Percentiles rank a stretch among this genome's conserved stretches.
These are phyloP conservation scores for Aegithalos caudatus DNA, from an alignment of 2,113 vertebrate genomes.

Conservation along the genomic window DNA sequence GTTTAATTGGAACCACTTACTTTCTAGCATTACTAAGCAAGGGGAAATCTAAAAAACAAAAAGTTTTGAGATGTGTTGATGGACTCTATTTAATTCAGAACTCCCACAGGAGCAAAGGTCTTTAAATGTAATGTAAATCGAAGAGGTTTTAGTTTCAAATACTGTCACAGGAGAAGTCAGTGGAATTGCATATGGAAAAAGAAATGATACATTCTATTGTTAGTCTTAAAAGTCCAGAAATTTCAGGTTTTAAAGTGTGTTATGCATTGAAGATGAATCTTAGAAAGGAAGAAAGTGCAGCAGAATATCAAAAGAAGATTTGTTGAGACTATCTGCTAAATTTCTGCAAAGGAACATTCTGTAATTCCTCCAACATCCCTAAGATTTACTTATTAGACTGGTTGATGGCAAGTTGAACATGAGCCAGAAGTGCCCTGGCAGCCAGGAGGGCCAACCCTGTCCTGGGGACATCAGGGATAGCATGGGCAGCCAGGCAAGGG, in stretches of 20 bases:
- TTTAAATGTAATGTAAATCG: neutral
- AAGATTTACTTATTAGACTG: neutral
- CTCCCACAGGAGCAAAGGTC: neutral
- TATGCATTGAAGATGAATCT: neutral
- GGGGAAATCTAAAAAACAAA: neutral
- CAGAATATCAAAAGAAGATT: neutral
- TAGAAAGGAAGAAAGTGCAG: neutral
- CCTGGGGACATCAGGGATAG: neutral
- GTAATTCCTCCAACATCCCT: neutral
- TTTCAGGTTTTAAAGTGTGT: neutral
- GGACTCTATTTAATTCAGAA: neutral
- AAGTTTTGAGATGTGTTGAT: neutral
- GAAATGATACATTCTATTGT: neutral
- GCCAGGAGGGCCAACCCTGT: neutral
- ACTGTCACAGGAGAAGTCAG: neutral
- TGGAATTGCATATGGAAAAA: neutral
- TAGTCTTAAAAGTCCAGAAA: neutral
- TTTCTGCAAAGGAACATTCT: neutral
- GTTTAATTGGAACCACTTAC: neutral
- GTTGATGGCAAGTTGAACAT: accelerated
- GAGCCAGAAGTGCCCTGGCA: neutral
- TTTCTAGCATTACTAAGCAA: neutral
- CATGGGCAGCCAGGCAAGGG: neutral
- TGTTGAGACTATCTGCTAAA: neutral
- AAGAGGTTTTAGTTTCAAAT: neutral